Percentiles rank a stretch among this genome's conserved stretches.
These are phyloP conservation scores for Plecturocebus donacophilus DNA, from an alignment of 2,113 vertebrate species.

Conservation along the genomic window DNA sequence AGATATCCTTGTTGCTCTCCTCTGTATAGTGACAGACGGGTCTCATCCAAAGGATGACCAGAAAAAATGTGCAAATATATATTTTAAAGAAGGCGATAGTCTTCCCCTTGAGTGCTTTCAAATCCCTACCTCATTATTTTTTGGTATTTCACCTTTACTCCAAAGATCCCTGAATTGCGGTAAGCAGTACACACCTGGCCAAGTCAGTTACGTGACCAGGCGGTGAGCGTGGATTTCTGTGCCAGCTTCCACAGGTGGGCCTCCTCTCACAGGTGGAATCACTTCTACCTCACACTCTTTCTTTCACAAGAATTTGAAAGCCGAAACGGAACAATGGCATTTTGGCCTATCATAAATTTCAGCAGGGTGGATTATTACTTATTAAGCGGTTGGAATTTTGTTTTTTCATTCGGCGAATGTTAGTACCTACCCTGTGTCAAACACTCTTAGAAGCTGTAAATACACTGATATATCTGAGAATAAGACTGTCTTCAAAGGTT, in stretches of 20 bases:
- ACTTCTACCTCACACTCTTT: neutral
- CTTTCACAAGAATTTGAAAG: neutral
- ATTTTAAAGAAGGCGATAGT: neutral
- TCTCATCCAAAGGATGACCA: neutral
- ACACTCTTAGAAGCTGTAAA: neutral
- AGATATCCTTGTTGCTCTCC: neutral
- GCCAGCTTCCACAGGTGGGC: fast-evolving
- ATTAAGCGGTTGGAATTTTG: neutral
- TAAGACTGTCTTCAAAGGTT: neutral
- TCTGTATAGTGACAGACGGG: neutral
- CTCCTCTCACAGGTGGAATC: neutral
- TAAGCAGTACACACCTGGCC: neutral
- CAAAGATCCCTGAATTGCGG: too few species aligned
- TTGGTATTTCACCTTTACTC: neutral
- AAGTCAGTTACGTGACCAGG: fast-evolving
- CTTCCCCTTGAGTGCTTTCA: neutral
- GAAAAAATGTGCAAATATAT: neutral
- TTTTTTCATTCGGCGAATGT: neutral
- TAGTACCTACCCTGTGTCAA: neutral
- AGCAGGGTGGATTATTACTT: neutral
- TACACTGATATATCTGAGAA: neutral
- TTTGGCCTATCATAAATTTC: neutral
- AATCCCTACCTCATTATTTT: neutral
- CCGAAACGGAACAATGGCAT: neutral
- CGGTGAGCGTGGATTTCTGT: fast-evolving